A percentile compares a stretch with the other conserved stretches of the same genome.
These are phyloP conservation scores for Varanus salvator DNA, from an alignment of 2,113 vertebrate species.

Conservation along the genomic window DNA sequence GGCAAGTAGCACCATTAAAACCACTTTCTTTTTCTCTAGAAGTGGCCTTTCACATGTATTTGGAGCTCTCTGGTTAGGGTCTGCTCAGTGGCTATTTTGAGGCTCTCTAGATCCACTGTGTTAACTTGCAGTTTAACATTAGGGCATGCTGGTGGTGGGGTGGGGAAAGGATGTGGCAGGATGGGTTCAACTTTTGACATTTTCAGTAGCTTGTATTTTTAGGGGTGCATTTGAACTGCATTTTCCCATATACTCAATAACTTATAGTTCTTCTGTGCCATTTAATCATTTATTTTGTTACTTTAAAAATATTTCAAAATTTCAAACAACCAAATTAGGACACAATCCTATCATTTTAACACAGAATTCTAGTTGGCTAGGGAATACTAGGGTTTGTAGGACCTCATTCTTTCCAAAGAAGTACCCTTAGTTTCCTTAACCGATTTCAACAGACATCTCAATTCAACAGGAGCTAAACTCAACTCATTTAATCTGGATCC, in stretches of 20 bases:
- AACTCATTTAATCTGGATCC: not conserved
- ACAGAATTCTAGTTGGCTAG: no score
- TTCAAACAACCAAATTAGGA: not conserved
- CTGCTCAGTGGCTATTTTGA: not conserved
- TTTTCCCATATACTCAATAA: no score
- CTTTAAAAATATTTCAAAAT: not conserved
- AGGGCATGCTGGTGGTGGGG: not conserved
- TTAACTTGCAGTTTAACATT: not conserved
- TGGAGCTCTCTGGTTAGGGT: not conserved
- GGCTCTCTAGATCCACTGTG: no score
- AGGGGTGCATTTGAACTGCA: not conserved
- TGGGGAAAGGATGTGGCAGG: not conserved
- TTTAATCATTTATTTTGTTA: not conserved
- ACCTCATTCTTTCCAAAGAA: no score
- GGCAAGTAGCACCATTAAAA: not conserved
- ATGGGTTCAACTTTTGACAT: not conserved
- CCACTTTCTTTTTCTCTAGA: not conserved
- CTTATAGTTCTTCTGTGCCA: not conserved
- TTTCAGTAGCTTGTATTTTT: not conserved
- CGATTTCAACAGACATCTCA: not conserved
- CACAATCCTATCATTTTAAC: no score
- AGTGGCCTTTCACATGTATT: not conserved
- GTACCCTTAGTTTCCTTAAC: no score
- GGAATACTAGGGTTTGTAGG: no score
- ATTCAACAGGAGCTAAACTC: not conserved